Evolutionary conservation across 2,113 vertebrate species (phyloP), one percentile per base, ranked within the genome.

Genomic region (Tachysurus vachellii): DNA sequence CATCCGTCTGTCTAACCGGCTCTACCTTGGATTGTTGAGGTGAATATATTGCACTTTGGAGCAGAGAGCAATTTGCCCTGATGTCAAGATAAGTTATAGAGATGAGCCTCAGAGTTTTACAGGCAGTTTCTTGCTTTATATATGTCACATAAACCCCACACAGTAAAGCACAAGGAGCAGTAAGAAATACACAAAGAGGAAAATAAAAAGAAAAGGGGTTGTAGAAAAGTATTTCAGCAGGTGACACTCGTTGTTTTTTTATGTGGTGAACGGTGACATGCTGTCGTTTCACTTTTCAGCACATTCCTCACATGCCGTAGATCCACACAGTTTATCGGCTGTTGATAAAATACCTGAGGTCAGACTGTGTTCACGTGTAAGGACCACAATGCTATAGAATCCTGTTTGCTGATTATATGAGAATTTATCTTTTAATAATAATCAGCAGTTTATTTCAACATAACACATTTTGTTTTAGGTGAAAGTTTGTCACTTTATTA

Each of bases 51-150:
- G 71, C 13, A 64, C 75, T 90, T 88, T 50, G 82, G 84, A 80
- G 85, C 89, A 12, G 77, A 61, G 89, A 89, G 88, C 86, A 91
- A 89, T 90, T 91, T 91, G 89, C 89, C 89, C 90, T 47, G 66
- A 81, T 59, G 90, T 89, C 90, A 90, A 68, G 26, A 86, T 81
- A 85, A 91, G 70, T 91, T 91, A 91, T 87, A 84, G 89, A 90
- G 87, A 88, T 86, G 87, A 86, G 66, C 82, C 84, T 83, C 75
- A 47, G 59, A 81, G 76, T 84, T 90, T 88, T 90, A 90, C 86
- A 66, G 68, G 68, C 85, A 82, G 82, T 42, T 50, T 50, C 79
- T 81, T 87, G 80, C 81, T 80, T 86, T 79, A 79, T 85, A 82
- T 77, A 80, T 87, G 87, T 88, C 83, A 85, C 71, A 71, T 79